These are phyloP conservation scores for Gryllus longicercus DNA, from an alignment of 2,888 invertebrate species.

Conservation along the genomic window DNA sequence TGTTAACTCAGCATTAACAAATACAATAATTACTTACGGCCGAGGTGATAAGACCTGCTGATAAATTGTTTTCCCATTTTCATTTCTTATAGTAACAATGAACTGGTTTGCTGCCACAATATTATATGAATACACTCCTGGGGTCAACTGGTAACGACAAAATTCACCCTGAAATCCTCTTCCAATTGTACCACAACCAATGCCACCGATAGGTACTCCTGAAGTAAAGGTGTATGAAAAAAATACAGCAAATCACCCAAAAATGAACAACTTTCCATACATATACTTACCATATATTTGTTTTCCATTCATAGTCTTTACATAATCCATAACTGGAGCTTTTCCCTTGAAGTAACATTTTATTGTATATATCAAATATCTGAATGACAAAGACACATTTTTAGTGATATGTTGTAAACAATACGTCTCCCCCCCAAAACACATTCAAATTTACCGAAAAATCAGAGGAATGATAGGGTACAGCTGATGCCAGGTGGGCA, in stretches of 20 bases:
- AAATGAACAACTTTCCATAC: not conserved
- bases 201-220: constrained; percentile 82
- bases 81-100: constrained; percentile 78
- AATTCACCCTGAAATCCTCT: constrained; percentile 91
- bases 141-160: constrained; percentile 84
- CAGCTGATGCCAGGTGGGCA: constrained; percentile 65
- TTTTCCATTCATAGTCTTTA: constrained; percentile 66
- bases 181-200: constrained; percentile 81
- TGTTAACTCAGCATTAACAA: not conserved
- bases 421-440: not conserved
- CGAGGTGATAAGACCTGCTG: constrained; percentile 75
- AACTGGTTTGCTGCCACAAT: constrained; percentile 84
- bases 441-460: constrained; percentile 56
- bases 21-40: constrained; percentile 54
- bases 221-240: not conserved
- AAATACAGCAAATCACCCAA: not conserved
- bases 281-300: constrained; percentile 73
- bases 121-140: constrained; percentile 84
- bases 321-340: constrained; percentile 75
- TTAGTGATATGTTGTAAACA: not conserved
- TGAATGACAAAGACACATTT: constrained; percentile 46
- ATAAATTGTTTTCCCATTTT: constrained; percentile 64
- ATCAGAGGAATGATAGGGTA: constrained; percentile 67
- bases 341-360: constrained; percentile 61
- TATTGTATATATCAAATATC: constrained; percentile 70